Evolutionary conservation across 2,113 vertebrate species (phyloP), one percentile per base, ranked within the genome.

Genomic region (Aspiorhynchus laticeps): DNA sequence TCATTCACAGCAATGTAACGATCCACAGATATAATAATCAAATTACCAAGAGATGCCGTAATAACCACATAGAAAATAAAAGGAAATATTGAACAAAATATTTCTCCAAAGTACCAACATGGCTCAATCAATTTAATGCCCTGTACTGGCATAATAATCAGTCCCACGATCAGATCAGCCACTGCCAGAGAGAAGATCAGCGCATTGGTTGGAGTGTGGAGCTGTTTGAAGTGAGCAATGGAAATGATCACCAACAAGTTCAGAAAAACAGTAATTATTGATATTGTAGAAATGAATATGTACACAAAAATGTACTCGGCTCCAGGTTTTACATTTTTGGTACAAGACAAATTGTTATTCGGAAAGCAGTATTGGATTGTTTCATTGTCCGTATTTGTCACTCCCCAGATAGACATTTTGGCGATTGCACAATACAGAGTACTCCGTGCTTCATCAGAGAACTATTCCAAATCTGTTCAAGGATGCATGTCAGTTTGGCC

Each of bases 71-170:
- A 92, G 82, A 28, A 85, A 4, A 88, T 24, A 3, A 91, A 43
- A 53, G 84, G 59, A 41, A 19, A 90, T 56, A 93, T n/a, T n/a
- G 86, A 78, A 10, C 94, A 94, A 75, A 90, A 82, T 51, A 89
- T 21, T 11, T 92, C 83, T 0, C 92, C 92, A 38, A 93, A 88
- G 71, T 89, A 85, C 94, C 94, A 95, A 87, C 93, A 95, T 31
- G 71, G 80, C 63, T 91, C 89, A 26, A 88, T 88, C 10, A 91
- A 53, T 1, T 85, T 69, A 0, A 91, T 5, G 0, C 79, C 88
- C 21, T 93, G 97, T 36, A 94, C 95, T 10, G 97, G 96, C 96
- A 97, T 97, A 86, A 97, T 31, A 80, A 96, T 36, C 63, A 94
- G 85, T 78, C 93, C 94, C 0, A 93, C 89, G 0, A 93, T 88